phyloP scores from a whole-genome alignment of 1,140 invertebrate species.

The Nautilus pompilius region DNA sequence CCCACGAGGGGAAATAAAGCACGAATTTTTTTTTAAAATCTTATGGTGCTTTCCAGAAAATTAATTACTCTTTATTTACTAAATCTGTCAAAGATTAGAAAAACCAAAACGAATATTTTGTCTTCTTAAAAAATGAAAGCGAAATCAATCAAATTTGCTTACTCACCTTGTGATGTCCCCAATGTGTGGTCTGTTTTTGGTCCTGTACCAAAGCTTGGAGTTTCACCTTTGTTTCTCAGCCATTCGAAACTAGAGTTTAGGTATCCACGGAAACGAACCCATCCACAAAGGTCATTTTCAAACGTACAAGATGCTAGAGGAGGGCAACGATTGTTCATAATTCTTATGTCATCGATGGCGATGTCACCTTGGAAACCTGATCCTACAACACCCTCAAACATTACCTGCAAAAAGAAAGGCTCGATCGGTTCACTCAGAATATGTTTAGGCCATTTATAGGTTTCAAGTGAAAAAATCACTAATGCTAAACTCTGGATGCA shows the following conservation, averaged over 20 bases:
- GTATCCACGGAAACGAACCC: conserved; percentile 6
- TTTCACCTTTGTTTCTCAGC: conserved; percentile 64
- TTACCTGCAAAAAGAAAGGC: conserved; percentile 30
- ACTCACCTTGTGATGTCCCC: conserved; percentile 22
- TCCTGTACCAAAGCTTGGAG: conserved; percentile 65
- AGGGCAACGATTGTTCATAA: conserved; percentile 33
- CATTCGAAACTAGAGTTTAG: conserved; percentile 71
- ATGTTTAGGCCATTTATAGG: too few relatives aligned
- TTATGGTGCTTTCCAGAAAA: too few relatives aligned
- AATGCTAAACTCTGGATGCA: too few relatives aligned
- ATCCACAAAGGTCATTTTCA: conserved; percentile 45
- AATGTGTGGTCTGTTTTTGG: conserved; percentile 71
- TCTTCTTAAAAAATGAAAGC: too few relatives aligned
- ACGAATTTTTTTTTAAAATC: too few relatives aligned
- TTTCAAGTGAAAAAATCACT: too few relatives aligned
- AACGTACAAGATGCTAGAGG: conserved; percentile 41
- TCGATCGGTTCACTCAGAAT: too few relatives aligned
- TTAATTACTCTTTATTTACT: too few relatives aligned
- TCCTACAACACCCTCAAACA: conserved; percentile 41
- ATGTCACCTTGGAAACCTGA: conserved; percentile 42
- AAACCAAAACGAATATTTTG: too few relatives aligned
- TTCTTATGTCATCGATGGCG: conserved; percentile 49
- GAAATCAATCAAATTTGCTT: too few relatives aligned
- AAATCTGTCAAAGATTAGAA: too few relatives aligned
- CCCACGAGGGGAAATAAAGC: too few relatives aligned